A percentile compares a stretch with the other conserved stretches of the same genome.
Evolutionary conservation across 2,888 invertebrate genomes (phyloP).

Genomic region (Hanleya hanleyi): DNA sequence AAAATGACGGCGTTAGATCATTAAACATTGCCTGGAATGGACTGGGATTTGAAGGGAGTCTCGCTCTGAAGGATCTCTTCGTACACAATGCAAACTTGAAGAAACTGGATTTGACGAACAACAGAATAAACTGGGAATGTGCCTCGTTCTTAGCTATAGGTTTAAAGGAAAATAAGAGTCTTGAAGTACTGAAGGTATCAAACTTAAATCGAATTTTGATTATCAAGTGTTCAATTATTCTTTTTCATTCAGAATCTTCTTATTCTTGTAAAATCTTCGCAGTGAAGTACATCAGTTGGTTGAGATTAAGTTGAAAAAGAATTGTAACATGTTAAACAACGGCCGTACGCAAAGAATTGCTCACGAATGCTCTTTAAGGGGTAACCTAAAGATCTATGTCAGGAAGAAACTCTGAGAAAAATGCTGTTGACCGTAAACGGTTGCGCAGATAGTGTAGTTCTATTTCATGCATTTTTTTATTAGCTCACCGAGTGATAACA

Average conservation of each 20-base stretch:
- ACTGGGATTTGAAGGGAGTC: slow-evolving; percentile 65
- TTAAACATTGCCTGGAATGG: slow-evolving; percentile 69
- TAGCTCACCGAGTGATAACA: no score
- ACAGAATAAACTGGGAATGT: slow-evolving; percentile 71
- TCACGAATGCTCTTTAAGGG: no score
- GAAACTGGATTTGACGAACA: slow-evolving; percentile 64
- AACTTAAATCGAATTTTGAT: no score
- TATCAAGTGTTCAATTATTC: no score
- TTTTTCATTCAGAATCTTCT: background rate
- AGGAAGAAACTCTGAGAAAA: no score
- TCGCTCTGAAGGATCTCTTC: slow-evolving; percentile 64
- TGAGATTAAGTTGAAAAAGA: background rate
- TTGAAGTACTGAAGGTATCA: slow-evolving; percentile 65
- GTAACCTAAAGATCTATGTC: no score
- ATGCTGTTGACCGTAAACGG: no score
- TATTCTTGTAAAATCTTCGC: background rate
- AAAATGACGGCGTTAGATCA: slow-evolving; percentile 48
- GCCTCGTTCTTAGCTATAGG: slow-evolving; percentile 62
- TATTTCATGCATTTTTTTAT: no score
- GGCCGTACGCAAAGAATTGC: no score
- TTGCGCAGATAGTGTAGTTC: no score
- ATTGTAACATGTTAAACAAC: no score
- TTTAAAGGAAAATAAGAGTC: slow-evolving; percentile 54
- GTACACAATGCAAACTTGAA: slow-evolving; percentile 58
- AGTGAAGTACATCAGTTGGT: background rate